phyloP scores from a whole-genome alignment of 2,888 invertebrate genomes.

The Lamellibrachia satsuma region DNA sequence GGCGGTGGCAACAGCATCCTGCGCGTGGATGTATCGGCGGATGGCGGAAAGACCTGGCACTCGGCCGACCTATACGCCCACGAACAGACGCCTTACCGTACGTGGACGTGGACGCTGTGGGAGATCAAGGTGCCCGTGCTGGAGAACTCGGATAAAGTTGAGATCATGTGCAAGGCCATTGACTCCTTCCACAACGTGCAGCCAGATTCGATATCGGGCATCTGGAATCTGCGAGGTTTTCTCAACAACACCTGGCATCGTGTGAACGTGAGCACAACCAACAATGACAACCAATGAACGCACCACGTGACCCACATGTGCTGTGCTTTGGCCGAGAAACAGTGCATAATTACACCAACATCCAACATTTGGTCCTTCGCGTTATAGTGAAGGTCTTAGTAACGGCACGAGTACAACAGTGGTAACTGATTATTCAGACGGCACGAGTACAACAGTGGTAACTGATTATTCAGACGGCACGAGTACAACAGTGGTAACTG shows the following conservation, averaged over 20 bases:
- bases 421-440: background rate
- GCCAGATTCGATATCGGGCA: constrained; percentile 88
- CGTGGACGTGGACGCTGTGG: constrained; percentile 92
- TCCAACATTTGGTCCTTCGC: background rate
- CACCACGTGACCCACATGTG: background rate
- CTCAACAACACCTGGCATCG: constrained; percentile 92
- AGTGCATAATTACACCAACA: background rate
- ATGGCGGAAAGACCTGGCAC: constrained; percentile 86
- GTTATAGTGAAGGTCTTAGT: background rate
- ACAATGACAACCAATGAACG: background rate
- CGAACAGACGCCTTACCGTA: constrained; percentile 49
- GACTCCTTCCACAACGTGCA: constrained; percentile 87
- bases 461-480: too few relatives aligned
- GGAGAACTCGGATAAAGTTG: constrained; percentile 63
- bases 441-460: background rate
- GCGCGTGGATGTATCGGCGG: constrained; percentile 88
- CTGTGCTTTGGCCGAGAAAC: background rate
- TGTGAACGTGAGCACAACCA: constrained; percentile 48
- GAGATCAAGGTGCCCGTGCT: constrained; percentile 72
- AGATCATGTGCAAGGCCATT: constrained; percentile 90
- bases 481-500: too few relatives aligned
- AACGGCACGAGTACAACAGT: background rate
- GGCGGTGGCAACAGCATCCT: constrained; percentile 89
- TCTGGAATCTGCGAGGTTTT: constrained; percentile 96
- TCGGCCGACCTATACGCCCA: constrained; percentile 69